Conservation (phyloP, 2,113 vertebrate species). For the Trogon melanurus region DNA sequence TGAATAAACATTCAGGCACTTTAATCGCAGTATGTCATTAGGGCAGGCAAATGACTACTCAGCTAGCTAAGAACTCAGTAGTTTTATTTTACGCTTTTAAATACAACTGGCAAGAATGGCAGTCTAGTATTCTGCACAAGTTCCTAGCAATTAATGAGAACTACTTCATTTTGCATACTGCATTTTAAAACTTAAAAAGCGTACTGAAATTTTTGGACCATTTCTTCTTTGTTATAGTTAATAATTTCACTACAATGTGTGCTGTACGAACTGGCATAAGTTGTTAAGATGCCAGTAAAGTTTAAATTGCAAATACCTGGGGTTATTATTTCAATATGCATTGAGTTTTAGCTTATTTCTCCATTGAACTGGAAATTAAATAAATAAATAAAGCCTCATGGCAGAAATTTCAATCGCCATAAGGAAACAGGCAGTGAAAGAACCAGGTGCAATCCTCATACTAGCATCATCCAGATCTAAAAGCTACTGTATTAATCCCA, state of each 20-base stretch:
- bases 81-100: background rate
- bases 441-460: background rate
- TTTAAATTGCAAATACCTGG: background rate
- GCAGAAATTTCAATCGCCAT: background rate
- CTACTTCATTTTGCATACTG: background rate
- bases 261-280: rapidly evolving
- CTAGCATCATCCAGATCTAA: background rate
- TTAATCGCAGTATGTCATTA: background rate
- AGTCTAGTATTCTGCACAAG: background rate
- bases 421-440: background rate
- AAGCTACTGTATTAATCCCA: background rate
- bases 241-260: background rate
- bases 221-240: background rate
- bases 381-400: background rate
- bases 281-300: background rate
- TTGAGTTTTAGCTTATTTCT: background rate
- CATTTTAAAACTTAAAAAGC: background rate
- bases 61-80: background rate
- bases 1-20: background rate
- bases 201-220: background rate
- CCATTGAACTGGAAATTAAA: background rate
- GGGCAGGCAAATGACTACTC: background rate
- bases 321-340: background rate
- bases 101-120: background rate
- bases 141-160: background rate